phyloP scores from a whole-genome alignment of 1,140 invertebrate genomes.

The Macrocentrus cingulum region DNA sequence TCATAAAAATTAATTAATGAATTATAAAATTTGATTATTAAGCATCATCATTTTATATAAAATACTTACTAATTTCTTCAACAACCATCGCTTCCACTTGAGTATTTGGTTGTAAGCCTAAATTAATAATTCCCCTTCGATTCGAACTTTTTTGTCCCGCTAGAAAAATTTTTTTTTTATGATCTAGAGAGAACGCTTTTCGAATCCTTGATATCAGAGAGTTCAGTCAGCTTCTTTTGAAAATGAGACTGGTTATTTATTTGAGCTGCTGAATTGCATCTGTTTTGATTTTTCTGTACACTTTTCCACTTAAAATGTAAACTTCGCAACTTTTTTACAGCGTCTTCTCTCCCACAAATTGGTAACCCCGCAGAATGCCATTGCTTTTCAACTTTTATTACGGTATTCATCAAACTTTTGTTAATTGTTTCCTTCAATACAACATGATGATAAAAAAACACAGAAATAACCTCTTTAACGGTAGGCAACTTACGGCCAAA shows the following conservation, averaged over 20 bases:
- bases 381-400: slow-evolving; percentile 22
- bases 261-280: slow-evolving; percentile 6
- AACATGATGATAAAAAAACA: slow-evolving; percentile 15
- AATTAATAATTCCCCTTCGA: slow-evolving; percentile 23
- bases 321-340: slow-evolving; percentile 13
- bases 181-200: neutral
- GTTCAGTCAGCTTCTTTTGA: slow-evolving; percentile 7
- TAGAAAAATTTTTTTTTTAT: slow-evolving; percentile 16
- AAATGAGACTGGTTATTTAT: slow-evolving; percentile 10
- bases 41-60: neutral
- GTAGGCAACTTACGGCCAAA: slow-evolving; percentile 23
- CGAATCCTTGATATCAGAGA: slow-evolving; percentile 15
- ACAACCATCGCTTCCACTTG: slow-evolving; percentile 7
- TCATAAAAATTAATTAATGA: too few relatives aligned
- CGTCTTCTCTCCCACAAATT: slow-evolving; percentile 18
- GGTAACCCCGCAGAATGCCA: slow-evolving; percentile 14
- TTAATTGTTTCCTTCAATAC: slow-evolving; percentile 21
- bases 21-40: too few relatives aligned
- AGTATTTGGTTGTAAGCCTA: slow-evolving; percentile 15
- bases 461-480: slow-evolving; percentile 24
- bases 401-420: slow-evolving; percentile 12
- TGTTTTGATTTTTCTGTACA: slow-evolving; percentile 2
- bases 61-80: slow-evolving; percentile 25
- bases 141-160: slow-evolving; percentile 22
- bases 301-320: slow-evolving; percentile 18